These are phyloP conservation scores for Xiphias gladius DNA, from an alignment of 2,113 vertebrate species.

Conservation along the genomic window DNA sequence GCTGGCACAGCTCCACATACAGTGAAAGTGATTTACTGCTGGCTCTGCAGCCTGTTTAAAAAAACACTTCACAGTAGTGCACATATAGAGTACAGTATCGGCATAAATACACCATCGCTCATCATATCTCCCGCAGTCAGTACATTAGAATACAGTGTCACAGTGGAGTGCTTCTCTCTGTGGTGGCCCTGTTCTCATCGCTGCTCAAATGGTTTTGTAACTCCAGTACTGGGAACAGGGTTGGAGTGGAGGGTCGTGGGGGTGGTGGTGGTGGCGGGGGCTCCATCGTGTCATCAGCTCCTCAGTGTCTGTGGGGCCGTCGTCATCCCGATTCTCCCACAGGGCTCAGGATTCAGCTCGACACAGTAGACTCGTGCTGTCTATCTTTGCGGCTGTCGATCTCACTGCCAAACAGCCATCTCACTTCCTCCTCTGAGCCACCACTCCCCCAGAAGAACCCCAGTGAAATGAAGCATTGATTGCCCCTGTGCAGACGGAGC, in stretches of 20 bases:
- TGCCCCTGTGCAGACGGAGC: constrained; percentile 69
- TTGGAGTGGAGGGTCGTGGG: not conserved
- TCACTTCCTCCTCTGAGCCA: constrained; percentile 32
- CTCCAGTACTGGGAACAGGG: constrained; percentile 33
- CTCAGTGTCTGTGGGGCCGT: constrained; percentile 43
- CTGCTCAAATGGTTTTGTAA: constrained; percentile 39
- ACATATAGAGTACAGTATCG: constrained; percentile 39
- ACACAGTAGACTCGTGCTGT: constrained; percentile 35
- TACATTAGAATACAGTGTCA: constrained; percentile 41
- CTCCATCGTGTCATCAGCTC: constrained; percentile 65
- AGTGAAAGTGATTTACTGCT: constrained; percentile 67
- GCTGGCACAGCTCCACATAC: constrained; percentile 63
- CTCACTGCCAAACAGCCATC: constrained; percentile 30
- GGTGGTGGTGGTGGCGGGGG: not conserved
- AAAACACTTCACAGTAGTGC: constrained; percentile 31
- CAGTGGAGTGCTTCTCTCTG: constrained; percentile 15
- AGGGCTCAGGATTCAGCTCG: constrained; percentile 47
- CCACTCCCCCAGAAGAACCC: constrained; percentile 50
- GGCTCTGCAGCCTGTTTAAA: constrained; percentile 50
- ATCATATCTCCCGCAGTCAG: constrained; percentile 33
- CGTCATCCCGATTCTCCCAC: constrained; percentile 54
- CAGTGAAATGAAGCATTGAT: constrained; percentile 78
- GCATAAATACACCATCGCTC: constrained; percentile 43
- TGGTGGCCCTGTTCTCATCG: constrained; percentile 4
- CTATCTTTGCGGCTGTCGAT: constrained; percentile 32